Evolutionary conservation across 2,113 vertebrate species (phyloP).

Genomic region (Prionailurus bengalensis): DNA sequence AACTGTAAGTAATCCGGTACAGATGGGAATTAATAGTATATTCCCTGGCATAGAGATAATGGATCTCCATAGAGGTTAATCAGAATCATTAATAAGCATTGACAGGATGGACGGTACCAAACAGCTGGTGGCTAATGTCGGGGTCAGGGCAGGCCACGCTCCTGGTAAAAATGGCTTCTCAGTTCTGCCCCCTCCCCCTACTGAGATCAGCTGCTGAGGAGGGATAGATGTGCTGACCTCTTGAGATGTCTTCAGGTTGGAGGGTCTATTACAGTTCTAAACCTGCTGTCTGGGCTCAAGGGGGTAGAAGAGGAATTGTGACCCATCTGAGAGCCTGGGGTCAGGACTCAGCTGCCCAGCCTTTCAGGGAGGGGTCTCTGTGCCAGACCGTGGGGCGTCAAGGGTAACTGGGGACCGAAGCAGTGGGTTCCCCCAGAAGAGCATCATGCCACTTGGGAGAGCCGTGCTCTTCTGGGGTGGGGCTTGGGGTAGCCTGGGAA

Average conservation of each 20-base stretch:
- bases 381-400: neutral
- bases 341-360: too few species aligned
- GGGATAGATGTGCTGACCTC: neutral
- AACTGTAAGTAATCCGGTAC: conserved; percentile 84
- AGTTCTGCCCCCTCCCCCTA: neutral
- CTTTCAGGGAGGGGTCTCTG: neutral
- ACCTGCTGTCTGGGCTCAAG: neutral
- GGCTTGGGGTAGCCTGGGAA: conserved; percentile 30
- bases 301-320: neutral
- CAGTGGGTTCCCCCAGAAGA: neutral
- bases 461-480: neutral
- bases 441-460: neutral
- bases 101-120: neutral
- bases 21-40: conserved; percentile 80
- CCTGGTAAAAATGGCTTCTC: conserved; percentile 12
- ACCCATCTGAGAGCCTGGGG: neutral
- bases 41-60: conserved; percentile 79
- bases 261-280: neutral
- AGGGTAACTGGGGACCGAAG: neutral
- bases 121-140: conserved; percentile 14
- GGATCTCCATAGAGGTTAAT: conserved; percentile 82
- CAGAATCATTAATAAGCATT: conserved; percentile 68
- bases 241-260: neutral
- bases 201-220: neutral
- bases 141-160: conserved; percentile 46